A percentile compares a stretch with the other conserved stretches of the same genome.
Conservation (phyloP, 1,140 invertebrate species). For the Chironomus tepperi region DNA sequence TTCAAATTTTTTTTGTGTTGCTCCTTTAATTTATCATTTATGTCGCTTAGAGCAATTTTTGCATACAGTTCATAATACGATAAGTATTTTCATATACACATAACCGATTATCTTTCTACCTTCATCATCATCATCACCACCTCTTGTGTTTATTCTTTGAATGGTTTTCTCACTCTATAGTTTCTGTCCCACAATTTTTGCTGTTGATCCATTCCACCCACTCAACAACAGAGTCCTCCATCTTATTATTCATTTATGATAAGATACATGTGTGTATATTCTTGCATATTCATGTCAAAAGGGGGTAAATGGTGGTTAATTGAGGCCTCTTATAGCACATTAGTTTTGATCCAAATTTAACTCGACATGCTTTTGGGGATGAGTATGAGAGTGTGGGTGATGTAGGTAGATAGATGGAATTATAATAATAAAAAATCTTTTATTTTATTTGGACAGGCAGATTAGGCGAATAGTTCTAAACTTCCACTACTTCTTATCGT, state of each 20-base stretch:
- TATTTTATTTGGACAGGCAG: neutral
- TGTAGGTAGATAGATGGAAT: neutral
- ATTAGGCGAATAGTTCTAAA: neutral
- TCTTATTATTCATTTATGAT: conserved; percentile 15
- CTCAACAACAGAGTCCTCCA: neutral
- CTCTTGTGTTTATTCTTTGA: too few species aligned
- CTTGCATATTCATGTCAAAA: too few species aligned
- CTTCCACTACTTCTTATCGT: conserved; percentile 11
- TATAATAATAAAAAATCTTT: too few species aligned
- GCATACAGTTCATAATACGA: neutral
- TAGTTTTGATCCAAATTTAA: too few species aligned
- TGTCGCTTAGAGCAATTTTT: neutral
- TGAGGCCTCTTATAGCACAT: too few species aligned
- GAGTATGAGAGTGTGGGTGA: neutral
- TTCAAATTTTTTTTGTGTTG: neutral
- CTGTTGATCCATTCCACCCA: neutral
- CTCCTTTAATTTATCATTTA: neutral
- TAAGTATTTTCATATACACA: conserved; percentile 14
- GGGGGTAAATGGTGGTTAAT: too few species aligned
- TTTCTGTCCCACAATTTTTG: too few species aligned
- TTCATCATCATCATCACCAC: neutral
- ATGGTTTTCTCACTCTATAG: too few species aligned
- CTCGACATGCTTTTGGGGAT: too few species aligned
- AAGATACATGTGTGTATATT: conserved; percentile 1
- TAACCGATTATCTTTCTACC: conserved; percentile 6